These are phyloP conservation scores for Drosophila ercepeae DNA, from an alignment of 1,140 invertebrate genomes.

Conservation along the genomic window DNA sequence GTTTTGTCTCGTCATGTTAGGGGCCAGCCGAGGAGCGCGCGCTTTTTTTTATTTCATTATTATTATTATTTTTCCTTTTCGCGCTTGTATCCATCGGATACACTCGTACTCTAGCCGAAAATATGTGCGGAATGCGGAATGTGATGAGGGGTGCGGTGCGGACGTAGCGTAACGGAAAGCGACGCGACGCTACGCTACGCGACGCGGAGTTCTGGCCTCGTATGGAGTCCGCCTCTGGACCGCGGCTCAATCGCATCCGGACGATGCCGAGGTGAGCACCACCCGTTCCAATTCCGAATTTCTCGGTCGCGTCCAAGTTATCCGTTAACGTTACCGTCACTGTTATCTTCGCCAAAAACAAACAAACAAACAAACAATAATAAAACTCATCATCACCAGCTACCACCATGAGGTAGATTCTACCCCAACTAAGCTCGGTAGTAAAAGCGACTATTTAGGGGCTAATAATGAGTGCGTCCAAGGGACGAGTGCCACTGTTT, in stretches of 20 bases:
- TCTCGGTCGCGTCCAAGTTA: neutral
- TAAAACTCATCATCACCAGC: neutral
- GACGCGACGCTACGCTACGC: neutral
- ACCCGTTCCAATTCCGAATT: constrained; percentile 1
- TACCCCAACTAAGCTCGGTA: neutral
- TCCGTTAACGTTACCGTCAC: constrained; percentile 11
- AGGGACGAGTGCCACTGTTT: neutral
- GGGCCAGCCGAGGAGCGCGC: constrained; percentile 14
- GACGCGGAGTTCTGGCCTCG: constrained; percentile 10
- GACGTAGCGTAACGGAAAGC: neutral
- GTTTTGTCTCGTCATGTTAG: constrained; percentile 56
- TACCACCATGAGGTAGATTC: neutral
- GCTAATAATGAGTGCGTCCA: neutral
- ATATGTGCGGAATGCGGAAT: constrained; percentile 60
- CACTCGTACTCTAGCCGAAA: constrained; percentile 42
- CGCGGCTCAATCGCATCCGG: constrained; percentile 43
- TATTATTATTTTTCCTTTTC: neutral
- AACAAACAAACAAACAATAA: neutral
- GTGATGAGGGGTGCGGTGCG: constrained; percentile 14
- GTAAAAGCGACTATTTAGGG: neutral
- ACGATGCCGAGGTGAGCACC: constrained; percentile 39
- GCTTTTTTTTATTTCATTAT: constrained; percentile 14
- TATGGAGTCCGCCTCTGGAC: constrained; percentile 19
- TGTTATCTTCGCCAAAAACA: constrained; percentile 4
- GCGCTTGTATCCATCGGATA: constrained; percentile 44